Evolutionary conservation across 2,113 vertebrate species (phyloP).

Genomic region (Sciurus niger): DNA sequence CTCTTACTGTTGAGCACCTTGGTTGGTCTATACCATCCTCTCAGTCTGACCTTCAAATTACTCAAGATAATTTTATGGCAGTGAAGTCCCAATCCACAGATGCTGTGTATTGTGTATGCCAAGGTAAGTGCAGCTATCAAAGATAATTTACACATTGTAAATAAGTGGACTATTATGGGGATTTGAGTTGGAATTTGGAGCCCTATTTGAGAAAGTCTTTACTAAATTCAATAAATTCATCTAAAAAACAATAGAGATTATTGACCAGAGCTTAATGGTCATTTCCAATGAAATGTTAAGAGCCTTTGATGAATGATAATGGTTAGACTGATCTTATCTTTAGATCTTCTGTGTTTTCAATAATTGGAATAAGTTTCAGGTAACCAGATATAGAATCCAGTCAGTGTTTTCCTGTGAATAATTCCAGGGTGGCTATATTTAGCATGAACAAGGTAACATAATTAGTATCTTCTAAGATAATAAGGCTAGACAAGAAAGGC

Average conservation of each 20-base stretch:
- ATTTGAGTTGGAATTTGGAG: constrained; percentile 55
- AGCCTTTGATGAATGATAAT: constrained; percentile 36
- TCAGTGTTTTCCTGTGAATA: constrained; percentile 67
- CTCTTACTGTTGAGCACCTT: background rate
- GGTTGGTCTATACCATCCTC: background rate
- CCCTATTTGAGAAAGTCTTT: constrained; percentile 53
- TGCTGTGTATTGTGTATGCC: background rate
- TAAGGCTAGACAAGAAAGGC: constrained; percentile 10
- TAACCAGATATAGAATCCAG: constrained; percentile 30
- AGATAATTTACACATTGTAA: constrained; percentile 39
- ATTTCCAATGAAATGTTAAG: constrained; percentile 57
- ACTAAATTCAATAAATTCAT: constrained; percentile 46
- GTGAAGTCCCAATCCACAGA: background rate
- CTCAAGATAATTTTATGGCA: background rate
- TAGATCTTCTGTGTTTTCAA: constrained; percentile 47
- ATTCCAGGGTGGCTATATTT: constrained; percentile 55
- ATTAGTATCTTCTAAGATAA: constrained; percentile 67
- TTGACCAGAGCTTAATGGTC: constrained; percentile 39
- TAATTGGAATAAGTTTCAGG: constrained; percentile 44
- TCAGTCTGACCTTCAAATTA: constrained; percentile 14
- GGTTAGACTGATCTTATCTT: constrained; percentile 4
- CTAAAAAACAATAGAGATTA: constrained; percentile 29
- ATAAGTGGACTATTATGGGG: background rate
- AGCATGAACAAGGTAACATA: constrained; percentile 67
- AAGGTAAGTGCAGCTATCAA: constrained; percentile 48